These are phyloP conservation scores for Sesia apiformis DNA, from an alignment of 2,888 invertebrate genomes.

Conservation along the genomic window DNA sequence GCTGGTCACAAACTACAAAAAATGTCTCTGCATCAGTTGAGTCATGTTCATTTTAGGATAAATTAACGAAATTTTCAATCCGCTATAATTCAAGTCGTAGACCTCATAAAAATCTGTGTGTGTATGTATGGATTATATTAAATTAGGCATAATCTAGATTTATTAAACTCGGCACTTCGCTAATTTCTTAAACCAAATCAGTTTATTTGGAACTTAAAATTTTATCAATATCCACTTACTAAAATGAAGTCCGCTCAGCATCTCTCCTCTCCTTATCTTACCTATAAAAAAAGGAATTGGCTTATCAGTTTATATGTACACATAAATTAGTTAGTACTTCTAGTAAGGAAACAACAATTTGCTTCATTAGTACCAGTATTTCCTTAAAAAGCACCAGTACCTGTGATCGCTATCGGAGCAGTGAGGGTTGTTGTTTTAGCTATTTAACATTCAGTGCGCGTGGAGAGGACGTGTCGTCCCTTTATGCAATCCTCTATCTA, in stretches of 20 bases:
- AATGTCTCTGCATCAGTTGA: too few relatives aligned
- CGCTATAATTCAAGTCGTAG: too few relatives aligned
- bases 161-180: too few relatives aligned
- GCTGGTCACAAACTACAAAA: too few relatives aligned
- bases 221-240: background rate
- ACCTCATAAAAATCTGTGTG: too few relatives aligned
- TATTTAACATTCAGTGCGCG: slow-evolving; percentile 47
- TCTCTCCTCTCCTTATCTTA: background rate
- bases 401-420: background rate
- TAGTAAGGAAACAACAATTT: slow-evolving; percentile 3
- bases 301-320: background rate
- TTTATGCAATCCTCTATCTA: slow-evolving; percentile 3
- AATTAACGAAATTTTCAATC: too few relatives aligned
- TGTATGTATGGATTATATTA: too few relatives aligned
- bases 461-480: slow-evolving; percentile 19
- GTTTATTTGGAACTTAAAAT: too few relatives aligned
- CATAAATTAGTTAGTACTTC: background rate
- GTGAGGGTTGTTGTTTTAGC: slow-evolving; percentile 26
- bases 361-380: slow-evolving; percentile 6
- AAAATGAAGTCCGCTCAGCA: background rate
- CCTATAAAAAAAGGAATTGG: background rate
- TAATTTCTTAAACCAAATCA: too few relatives aligned
- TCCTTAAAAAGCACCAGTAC: background rate
- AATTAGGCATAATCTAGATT: too few relatives aligned
- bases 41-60: too few relatives aligned